Base-by-base conservation (phyloP, 1,140 invertebrate species). In the Heliconius melpomene region DNA sequence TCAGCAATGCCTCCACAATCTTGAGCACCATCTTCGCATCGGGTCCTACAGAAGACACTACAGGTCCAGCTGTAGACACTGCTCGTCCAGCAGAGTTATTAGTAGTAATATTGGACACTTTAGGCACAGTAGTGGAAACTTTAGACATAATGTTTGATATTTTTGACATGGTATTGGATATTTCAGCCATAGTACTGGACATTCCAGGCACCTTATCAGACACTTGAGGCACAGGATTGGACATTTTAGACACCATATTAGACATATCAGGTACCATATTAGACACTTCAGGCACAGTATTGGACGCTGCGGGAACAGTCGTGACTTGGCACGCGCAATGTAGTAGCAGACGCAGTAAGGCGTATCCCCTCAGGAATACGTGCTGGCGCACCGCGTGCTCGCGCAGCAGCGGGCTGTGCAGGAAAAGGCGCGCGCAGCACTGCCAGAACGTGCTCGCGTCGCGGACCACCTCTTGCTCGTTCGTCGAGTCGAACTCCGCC, bases 371-470 rank as follows among this genome's bases (percentile, higher is more conserved):
- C 71, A 83, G 36, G 50, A 94, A 85, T 77, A 88, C 85, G 5
- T 38, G 23, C 76, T 95, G 91, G 26, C 83, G 82, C 2, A 90
- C 90, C 20, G 96, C 84, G 87, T 95, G 91, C 73, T 82, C 79
- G 7, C 96, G 91, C 86, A 96, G 95, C 88, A 94, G 87, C 1
- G 96, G 95, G 80, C 96, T 96, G 85, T 94, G 95, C 11, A 96
- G 82, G 29, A 95, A 95, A 9, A 97, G 89, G 3, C 94, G 94
- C 1, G 96, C 95, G 72, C 95, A 95, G 3, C 95, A 95, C 83
- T 94, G 94, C 96, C 96, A 96, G 54, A 95, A 95, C 26, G 91
- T 93, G 57, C 85, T 86, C 16, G 91, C 85, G 40, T 89, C 92
- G 80, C 93, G 92, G 70, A 95, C 78, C 18, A 89, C 75, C 50